phyloP scores from a whole-genome alignment of 2,888 invertebrate genomes.

The Pollenia labialis region DNA sequence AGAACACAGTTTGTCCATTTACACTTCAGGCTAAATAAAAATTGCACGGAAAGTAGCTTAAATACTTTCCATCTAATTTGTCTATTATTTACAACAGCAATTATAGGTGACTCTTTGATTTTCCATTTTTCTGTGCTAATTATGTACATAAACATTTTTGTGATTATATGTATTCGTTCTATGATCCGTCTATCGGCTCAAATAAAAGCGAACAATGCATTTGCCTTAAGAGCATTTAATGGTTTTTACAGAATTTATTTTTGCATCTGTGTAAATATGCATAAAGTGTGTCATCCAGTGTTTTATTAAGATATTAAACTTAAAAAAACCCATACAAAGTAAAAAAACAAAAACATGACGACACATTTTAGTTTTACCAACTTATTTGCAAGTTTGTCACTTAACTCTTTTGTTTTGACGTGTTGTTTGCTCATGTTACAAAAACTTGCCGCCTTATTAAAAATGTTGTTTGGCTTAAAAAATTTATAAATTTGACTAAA shows the following conservation, averaged over 20 bases:
- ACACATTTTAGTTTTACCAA: constrained; percentile 26
- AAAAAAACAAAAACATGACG: not conserved
- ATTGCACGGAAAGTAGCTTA: not conserved
- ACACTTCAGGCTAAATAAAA: constrained; percentile 7
- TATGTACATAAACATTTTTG: constrained; percentile 30
- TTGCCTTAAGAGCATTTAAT: constrained; percentile 7
- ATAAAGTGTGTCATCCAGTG: constrained; percentile 51
- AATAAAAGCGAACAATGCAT: not conserved
- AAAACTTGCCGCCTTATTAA: constrained; percentile 11
- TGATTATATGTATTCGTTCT: not conserved
- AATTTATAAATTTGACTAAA: not conserved
- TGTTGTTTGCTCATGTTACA: constrained; percentile 32
- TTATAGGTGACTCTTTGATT: constrained; percentile 41
- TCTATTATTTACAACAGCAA: constrained; percentile 23
- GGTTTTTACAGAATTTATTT: constrained; percentile 9
- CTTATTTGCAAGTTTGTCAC: constrained; percentile 57
- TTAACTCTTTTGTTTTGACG: constrained; percentile 73
- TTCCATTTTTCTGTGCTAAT: constrained; percentile 23
- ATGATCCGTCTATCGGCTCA: not conserved
- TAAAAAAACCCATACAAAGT: not conserved
- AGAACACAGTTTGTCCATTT: not conserved
- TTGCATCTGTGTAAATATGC: constrained; percentile 52
- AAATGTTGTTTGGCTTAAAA: not conserved
- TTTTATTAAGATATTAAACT: constrained; percentile 42
- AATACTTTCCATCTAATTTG: constrained; percentile 47